These are phyloP conservation scores for Hirudinaria manillensis DNA, from an alignment of 2,888 invertebrate genomes.

Conservation along the genomic window DNA sequence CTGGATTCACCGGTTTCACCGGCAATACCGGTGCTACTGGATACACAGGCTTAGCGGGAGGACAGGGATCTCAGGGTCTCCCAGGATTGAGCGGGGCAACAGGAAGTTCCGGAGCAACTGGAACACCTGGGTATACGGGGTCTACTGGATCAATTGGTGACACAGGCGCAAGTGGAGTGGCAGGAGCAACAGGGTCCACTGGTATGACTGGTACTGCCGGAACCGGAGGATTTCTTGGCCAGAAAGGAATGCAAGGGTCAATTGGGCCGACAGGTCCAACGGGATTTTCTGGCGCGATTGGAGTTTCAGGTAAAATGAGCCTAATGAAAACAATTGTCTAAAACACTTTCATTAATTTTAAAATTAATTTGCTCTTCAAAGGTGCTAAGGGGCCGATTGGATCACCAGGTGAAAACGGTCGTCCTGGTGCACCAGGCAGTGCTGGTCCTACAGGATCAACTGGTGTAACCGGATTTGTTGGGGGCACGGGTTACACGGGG, in stretches of 20 bases:
- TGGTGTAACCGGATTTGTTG: constrained; percentile 20
- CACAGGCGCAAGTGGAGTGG: not conserved
- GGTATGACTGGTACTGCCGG: constrained; percentile 31
- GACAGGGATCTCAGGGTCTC: not conserved
- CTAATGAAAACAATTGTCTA: too few species aligned
- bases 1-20: constrained; percentile 10
- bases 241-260: not conserved
- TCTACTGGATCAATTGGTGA: not conserved
- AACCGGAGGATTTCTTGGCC: constrained; percentile 16
- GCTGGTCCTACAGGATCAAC: constrained; percentile 17
- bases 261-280: constrained; percentile 31
- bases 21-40: constrained; percentile 15
- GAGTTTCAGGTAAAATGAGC: too few species aligned
- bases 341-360: constrained; percentile 2
- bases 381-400: constrained; percentile 32
- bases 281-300: constrained; percentile 25
- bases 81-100: not conserved
- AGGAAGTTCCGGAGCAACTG: not conserved
- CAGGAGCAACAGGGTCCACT: not conserved
- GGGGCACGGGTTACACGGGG: not conserved
- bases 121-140: not conserved
- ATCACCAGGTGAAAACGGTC: constrained; percentile 29
- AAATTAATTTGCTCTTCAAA: constrained; percentile 18
- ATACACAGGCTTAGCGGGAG: not conserved
- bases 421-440: constrained; percentile 31